Evolutionary conservation across 1,140 invertebrate genomes (phyloP).

Genomic region (Musca vetustissima): DNA sequence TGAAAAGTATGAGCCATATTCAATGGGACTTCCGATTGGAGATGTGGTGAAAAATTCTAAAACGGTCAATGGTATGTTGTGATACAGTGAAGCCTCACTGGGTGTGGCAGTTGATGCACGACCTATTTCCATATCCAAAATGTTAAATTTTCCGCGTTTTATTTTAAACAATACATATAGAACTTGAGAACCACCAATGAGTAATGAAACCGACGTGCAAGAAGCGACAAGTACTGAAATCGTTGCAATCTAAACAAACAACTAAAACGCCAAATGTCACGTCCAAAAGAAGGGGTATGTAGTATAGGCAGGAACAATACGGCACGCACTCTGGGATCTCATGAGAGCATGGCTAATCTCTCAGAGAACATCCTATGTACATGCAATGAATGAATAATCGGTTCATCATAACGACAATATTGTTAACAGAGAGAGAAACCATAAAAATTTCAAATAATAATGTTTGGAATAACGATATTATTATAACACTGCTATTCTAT

Average conservation of each 20-base stretch:
- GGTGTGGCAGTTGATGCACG: slow-evolving; percentile 7
- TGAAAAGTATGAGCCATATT: slow-evolving; percentile 12
- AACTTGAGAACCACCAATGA: neutral
- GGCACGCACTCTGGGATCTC: too few relatives aligned
- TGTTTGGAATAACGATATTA: too few relatives aligned
- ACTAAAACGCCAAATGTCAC: neutral
- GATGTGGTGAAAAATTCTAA: slow-evolving; percentile 42
- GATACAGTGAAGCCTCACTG: slow-evolving; percentile 32
- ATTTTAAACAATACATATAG: too few relatives aligned
- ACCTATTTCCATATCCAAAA: slow-evolving; percentile 11
- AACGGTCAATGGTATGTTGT: slow-evolving; percentile 50
- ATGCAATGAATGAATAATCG: too few relatives aligned
- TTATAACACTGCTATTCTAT: too few relatives aligned
- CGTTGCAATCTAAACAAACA: slow-evolving; percentile 2
- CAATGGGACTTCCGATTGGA: slow-evolving; percentile 9
- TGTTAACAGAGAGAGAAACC: too few relatives aligned
- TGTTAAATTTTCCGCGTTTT: too few relatives aligned
- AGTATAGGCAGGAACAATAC: neutral
- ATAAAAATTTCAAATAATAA: too few relatives aligned
- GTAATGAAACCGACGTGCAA: neutral
- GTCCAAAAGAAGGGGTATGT: neutral
- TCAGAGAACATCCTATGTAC: too few relatives aligned
- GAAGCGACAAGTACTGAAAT: neutral
- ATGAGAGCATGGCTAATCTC: too few relatives aligned
- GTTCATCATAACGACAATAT: too few relatives aligned